Conservation (phyloP, 2,113 vertebrate species). For the Antechinus flavipes region DNA sequence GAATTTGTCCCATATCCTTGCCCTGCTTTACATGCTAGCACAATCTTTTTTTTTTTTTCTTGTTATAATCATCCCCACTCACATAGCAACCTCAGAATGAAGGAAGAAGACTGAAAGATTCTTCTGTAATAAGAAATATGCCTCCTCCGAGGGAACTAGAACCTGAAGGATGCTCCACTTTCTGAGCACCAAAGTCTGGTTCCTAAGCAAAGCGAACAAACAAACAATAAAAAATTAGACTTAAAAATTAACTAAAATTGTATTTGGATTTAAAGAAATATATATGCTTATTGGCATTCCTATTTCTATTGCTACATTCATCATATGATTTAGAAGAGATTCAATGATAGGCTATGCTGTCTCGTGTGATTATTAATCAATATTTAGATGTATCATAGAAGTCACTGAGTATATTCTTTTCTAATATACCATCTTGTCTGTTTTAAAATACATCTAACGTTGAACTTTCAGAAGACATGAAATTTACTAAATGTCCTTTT, state of each 20-base stretch:
- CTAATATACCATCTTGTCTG: conserved; percentile 27
- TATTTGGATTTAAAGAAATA: conserved; percentile 19
- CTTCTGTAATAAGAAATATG: conserved; percentile 15
- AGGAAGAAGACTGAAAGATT: not conserved
- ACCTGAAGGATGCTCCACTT: not conserved
- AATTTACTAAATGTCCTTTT: conserved; percentile 23
- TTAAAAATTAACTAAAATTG: conserved; percentile 34
- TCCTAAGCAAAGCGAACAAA: not conserved
- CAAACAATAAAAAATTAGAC: not conserved
- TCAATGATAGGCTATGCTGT: conserved; percentile 5
- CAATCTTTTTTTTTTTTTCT: not conserved
- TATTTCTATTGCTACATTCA: conserved; percentile 63
- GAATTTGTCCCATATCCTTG: not conserved
- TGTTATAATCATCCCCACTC: not conserved
- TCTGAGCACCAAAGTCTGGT: not conserved
- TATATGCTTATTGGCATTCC: conserved; percentile 16
- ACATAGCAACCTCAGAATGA: not conserved
- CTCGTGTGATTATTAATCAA: conserved; percentile 47
- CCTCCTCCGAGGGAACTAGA: not conserved
- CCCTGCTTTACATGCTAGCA: not conserved
- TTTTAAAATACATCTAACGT: conserved; percentile 20
- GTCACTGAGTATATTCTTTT: conserved; percentile 34
- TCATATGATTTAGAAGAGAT: conserved; percentile 70
- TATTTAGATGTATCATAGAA: conserved; percentile 26
- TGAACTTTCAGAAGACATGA: conserved; percentile 3